phyloP scores from a whole-genome alignment of 2,797 vertebrate species.

The Limosa lapponica region DNA sequence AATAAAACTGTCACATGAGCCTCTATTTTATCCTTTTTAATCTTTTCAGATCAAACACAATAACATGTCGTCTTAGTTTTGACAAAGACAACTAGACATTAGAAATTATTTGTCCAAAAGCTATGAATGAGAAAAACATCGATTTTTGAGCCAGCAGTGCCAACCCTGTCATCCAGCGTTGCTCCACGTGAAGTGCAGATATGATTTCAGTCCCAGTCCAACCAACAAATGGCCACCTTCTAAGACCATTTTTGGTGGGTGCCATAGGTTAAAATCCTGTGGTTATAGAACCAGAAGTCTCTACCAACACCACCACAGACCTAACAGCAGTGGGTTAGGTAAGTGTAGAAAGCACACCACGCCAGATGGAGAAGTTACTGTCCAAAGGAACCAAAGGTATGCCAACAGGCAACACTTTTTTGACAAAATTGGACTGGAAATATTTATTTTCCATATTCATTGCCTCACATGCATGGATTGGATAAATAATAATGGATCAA shows the following conservation, averaged over 20 bases:
- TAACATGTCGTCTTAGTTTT: not conserved
- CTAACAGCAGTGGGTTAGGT: not conserved
- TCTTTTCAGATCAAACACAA: not conserved
- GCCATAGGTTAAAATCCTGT: not conserved
- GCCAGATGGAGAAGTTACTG: not conserved
- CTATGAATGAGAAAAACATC: not conserved
- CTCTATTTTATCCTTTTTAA: not conserved
- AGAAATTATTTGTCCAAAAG: not conserved
- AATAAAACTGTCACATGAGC: not conserved
- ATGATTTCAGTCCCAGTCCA: not conserved
- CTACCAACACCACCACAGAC: accelerated
- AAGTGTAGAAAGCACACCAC: not conserved
- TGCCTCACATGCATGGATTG: accelerated
- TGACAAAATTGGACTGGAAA: not conserved
- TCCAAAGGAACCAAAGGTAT: not conserved
- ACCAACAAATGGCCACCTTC: not conserved
- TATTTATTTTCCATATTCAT: not conserved
- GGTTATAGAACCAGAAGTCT: not conserved
- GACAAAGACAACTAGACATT: not conserved
- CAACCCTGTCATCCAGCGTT: accelerated
- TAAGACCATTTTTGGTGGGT: not conserved
- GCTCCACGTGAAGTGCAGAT: not conserved
- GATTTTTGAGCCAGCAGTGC: not conserved
- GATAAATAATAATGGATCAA: not conserved
- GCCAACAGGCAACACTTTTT: not conserved